A percentile compares a stretch with the other conserved stretches of the same genome.
These are phyloP conservation scores for Channa argus DNA, from an alignment of 2,113 vertebrate genomes.

Conservation along the genomic window DNA sequence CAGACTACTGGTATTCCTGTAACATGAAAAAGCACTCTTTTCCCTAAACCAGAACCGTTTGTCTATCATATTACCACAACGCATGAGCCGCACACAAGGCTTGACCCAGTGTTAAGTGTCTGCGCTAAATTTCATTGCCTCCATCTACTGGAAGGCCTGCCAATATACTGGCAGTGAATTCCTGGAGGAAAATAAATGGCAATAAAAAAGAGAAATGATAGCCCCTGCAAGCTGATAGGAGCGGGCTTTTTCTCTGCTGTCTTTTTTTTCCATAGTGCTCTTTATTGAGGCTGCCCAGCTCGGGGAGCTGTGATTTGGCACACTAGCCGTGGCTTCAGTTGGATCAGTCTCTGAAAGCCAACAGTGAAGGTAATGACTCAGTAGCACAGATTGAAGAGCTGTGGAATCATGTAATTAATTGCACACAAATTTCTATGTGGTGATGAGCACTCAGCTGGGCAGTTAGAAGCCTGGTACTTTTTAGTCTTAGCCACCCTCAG, in stretches of 20 bases:
- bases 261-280: conserved; percentile 65
- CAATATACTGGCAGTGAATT: conserved; percentile 98
- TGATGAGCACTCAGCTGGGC: conserved; percentile 91
- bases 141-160: conserved; percentile 96
- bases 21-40: conserved; percentile 81
- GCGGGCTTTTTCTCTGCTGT: conserved; percentile 79
- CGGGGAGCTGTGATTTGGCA: conserved; percentile 94
- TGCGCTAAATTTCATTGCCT: conserved; percentile 98
- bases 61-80: conserved; percentile 94
- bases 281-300: conserved; percentile 92
- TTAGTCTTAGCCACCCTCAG: background rate
- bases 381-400: conserved; percentile 84
- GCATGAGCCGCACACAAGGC: conserved; percentile 88
- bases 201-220: conserved; percentile 98
- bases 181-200: conserved; percentile 99
- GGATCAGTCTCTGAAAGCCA: conserved; percentile 90
- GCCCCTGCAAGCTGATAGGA: conserved; percentile 89
- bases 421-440: conserved; percentile 93
- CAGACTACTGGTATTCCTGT: conserved; percentile 80
- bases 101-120: conserved; percentile 98
- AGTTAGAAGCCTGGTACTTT: conserved; percentile 79
- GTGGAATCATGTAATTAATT: conserved; percentile 99
- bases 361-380: conserved; percentile 89
- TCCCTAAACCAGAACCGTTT: conserved; percentile 89
- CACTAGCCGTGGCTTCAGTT: conserved; percentile 83